These are phyloP conservation scores for Drosophila meridionalis DNA, from an alignment of 2,888 invertebrate genomes.

Conservation along the genomic window DNA sequence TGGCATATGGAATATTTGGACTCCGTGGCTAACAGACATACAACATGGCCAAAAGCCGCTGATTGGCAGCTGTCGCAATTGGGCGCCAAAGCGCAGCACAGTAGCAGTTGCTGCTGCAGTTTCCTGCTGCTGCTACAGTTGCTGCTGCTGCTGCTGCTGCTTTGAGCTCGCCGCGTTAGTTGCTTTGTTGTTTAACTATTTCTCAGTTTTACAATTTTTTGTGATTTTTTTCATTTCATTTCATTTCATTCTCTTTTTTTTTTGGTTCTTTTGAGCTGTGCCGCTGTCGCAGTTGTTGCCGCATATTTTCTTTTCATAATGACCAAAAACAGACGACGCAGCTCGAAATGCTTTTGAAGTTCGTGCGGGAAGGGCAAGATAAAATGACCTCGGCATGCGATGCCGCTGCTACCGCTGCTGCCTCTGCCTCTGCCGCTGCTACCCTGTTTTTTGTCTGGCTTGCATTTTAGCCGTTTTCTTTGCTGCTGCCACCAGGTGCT, in stretches of 20 bases:
- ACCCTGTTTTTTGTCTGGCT: constrained; percentile 37
- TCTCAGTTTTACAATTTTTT: constrained; percentile 16
- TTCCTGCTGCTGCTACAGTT: not conserved
- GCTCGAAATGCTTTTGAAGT: constrained; percentile 74
- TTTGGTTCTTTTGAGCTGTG: constrained; percentile 31
- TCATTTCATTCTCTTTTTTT: not conserved
- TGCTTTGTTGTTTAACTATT: constrained; percentile 5
- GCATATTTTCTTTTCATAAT: constrained; percentile 74
- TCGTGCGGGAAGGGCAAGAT: constrained; percentile 49
- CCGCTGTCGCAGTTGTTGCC: constrained; percentile 34
- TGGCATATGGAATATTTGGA: not conserved
- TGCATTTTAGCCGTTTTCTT: constrained; percentile 44
- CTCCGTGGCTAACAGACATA: constrained; percentile 26
- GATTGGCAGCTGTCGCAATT: constrained; percentile 73
- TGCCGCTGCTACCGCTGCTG: constrained; percentile 14
- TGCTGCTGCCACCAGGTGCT: constrained; percentile 45
- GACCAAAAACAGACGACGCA: constrained; percentile 71
- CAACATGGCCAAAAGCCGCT: constrained; percentile 50
- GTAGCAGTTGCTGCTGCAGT: not conserved
- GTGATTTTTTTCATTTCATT: not conserved
- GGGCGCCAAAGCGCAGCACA: constrained; percentile 41
- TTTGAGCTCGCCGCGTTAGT: constrained; percentile 45
- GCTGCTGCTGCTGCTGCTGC: constrained; percentile 27
- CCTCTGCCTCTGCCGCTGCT: not conserved
- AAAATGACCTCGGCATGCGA: constrained; percentile 64